phyloP scores from a whole-genome alignment of 2,888 invertebrate genomes.

The Acrobasis repandana region DNA sequence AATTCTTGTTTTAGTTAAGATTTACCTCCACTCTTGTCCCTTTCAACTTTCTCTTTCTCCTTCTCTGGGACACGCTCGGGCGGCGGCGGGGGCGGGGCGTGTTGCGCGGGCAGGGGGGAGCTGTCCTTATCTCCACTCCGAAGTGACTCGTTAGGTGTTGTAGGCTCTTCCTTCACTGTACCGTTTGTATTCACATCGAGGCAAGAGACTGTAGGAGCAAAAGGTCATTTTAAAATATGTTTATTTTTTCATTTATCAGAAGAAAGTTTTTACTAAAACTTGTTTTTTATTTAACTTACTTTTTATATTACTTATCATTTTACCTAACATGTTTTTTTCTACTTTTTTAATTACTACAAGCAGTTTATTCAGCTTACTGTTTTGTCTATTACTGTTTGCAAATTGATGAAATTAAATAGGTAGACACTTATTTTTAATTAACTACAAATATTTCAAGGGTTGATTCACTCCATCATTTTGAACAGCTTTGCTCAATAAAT shows the following conservation, averaged over 20 bases:
- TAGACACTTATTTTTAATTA: no score
- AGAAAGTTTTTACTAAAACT: neutral
- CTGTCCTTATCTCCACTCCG: conserved; percentile 57
- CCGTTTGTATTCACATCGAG: conserved; percentile 76
- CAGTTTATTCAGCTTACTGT: no score
- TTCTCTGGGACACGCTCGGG: conserved; percentile 66
- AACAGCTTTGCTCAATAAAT: no score
- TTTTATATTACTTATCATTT: no score
- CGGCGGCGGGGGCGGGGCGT: conserved; percentile 58
- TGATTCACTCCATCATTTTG: no score
- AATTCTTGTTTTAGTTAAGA: no score
- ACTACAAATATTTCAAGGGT: no score
- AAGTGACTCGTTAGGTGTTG: conserved; percentile 52
- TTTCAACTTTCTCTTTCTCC: conserved; percentile 73
- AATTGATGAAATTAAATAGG: no score
- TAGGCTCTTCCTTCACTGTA: conserved; percentile 66
- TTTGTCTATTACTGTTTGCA: no score
- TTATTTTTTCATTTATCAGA: conserved; percentile 9
- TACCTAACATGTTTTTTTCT: no score
- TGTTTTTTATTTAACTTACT: no score
- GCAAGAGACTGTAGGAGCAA: conserved; percentile 61
- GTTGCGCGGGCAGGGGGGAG: conserved; percentile 49
- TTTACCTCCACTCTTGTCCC: conserved; percentile 72
- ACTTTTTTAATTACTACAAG: no score
- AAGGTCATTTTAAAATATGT: conserved; percentile 14